These are phyloP conservation scores for Agrochola macilenta DNA, from an alignment of 2,888 invertebrate species.

Conservation along the genomic window DNA sequence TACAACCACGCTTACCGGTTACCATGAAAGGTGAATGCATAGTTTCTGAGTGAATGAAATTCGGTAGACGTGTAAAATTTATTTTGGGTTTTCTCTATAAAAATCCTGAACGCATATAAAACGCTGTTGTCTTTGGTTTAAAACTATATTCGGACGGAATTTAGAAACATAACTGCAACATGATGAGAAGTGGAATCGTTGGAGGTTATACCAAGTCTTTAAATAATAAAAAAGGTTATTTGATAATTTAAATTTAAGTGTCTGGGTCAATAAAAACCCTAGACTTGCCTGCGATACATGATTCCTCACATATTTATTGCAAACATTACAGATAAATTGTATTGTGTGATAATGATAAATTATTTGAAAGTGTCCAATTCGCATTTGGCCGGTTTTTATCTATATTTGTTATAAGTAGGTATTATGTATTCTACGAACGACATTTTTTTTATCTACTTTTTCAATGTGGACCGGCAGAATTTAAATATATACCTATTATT, in stretches of 20 bases:
- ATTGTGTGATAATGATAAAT: not conserved
- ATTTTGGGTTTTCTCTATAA: not conserved
- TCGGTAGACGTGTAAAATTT: not conserved
- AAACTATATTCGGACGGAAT: not conserved
- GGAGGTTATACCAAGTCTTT: no score
- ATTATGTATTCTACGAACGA: not conserved
- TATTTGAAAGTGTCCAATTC: not conserved
- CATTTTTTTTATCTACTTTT: constrained; percentile 16
- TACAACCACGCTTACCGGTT: not conserved
- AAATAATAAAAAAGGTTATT: not conserved
- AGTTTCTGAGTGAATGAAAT: constrained; percentile 7
- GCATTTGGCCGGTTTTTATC: constrained; percentile 25
- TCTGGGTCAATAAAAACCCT: not conserved
- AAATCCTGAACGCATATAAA: not conserved
- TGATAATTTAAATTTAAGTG: not conserved
- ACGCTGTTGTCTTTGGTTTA: no score
- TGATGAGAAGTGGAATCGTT: not conserved
- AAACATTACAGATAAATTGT: not conserved
- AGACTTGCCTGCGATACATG: not conserved
- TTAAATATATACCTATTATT: not conserved
- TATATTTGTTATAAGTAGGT: not conserved
- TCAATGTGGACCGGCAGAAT: not conserved
- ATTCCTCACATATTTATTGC: no score
- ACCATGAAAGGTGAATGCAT: not conserved
- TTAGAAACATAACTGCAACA: not conserved